phyloP scores from a whole-genome alignment of 2,797 vertebrate species.

The Cetoscarus ocellatus region DNA sequence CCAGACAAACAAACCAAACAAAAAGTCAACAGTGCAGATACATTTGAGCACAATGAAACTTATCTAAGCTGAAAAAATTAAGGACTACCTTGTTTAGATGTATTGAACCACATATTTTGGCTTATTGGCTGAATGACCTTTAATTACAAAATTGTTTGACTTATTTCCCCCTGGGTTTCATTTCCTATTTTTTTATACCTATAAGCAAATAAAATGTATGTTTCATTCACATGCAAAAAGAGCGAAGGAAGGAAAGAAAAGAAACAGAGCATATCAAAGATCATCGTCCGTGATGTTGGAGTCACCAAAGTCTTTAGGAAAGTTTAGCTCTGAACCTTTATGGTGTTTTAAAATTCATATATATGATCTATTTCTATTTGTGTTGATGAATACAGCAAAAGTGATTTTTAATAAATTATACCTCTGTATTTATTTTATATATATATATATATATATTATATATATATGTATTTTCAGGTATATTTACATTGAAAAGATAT shows the following conservation, averaged over 20 bases:
- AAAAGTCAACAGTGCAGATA: conserved; percentile 16
- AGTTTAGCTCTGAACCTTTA: conserved; percentile 58
- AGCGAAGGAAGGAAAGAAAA: conserved; percentile 46
- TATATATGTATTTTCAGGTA: conserved; percentile 68
- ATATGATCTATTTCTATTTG: conserved; percentile 55
- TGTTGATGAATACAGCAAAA: conserved; percentile 71
- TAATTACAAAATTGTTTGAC: conserved; percentile 16
- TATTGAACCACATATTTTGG: conserved; percentile 11
- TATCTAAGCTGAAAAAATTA: conserved; percentile 9
- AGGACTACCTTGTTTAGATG: conserved; percentile 17
- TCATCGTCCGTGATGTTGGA: conserved; percentile 38
- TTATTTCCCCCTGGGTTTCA: conserved; percentile 49
- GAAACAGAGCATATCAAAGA: conserved; percentile 49
- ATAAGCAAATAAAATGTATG: conserved; percentile 57
- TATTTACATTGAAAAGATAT: conserved; percentile 81
- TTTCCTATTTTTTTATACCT: conserved; percentile 12
- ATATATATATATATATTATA: conserved; percentile 39
- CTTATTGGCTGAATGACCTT: conserved; percentile 11
- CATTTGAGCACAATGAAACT: conserved; percentile 28
- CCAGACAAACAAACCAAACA: conserved; percentile 20
- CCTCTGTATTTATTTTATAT: conserved; percentile 48
- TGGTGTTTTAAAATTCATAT: conserved; percentile 51
- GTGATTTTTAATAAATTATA: conserved; percentile 72
- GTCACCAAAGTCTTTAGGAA: conserved; percentile 50
- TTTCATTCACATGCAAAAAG: conserved; percentile 64